Conservation (phyloP, 2,113 vertebrate genomes). For the Callopanchax toddi region DNA sequence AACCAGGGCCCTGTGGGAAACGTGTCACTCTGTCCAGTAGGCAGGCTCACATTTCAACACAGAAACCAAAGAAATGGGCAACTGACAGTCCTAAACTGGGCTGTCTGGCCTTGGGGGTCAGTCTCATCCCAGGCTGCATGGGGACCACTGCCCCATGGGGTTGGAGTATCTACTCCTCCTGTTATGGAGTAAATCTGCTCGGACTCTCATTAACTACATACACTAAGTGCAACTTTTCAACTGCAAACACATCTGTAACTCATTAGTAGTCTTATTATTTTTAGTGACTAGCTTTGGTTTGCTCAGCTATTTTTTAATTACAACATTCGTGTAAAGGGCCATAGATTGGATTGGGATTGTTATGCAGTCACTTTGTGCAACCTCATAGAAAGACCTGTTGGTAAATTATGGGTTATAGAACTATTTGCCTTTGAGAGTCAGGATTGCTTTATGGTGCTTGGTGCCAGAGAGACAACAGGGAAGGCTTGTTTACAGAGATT, state of each 20-base stretch:
- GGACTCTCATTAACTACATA: too few species aligned
- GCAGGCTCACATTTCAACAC: too few species aligned
- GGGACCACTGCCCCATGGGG: too few species aligned
- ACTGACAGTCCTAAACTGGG: too few species aligned
- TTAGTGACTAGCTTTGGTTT: background rate
- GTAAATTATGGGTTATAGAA: slow-evolving; percentile 41
- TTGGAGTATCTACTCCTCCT: too few species aligned
- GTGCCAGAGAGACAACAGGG: slow-evolving; percentile 64
- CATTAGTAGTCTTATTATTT: background rate
- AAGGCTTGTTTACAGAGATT: slow-evolving; percentile 64
- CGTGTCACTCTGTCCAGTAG: too few species aligned
- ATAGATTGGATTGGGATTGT: slow-evolving; percentile 6
- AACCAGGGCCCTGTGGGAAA: too few species aligned
- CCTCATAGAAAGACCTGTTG: slow-evolving; percentile 23
- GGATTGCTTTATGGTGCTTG: slow-evolving; percentile 62
- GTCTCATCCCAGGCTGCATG: too few species aligned
- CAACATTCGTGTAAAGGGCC: too few species aligned
- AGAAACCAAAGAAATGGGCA: too few species aligned
- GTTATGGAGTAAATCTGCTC: too few species aligned
- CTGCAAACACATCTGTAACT: background rate
- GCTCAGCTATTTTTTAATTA: slow-evolving; percentile 7
- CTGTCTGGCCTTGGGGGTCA: too few species aligned
- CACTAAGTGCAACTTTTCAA: background rate
- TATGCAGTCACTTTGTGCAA: slow-evolving; percentile 40
- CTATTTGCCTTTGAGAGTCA: slow-evolving; percentile 53